Evolutionary conservation across 1,140 invertebrate genomes (phyloP).

Genomic region (Portunus trituberculatus): DNA sequence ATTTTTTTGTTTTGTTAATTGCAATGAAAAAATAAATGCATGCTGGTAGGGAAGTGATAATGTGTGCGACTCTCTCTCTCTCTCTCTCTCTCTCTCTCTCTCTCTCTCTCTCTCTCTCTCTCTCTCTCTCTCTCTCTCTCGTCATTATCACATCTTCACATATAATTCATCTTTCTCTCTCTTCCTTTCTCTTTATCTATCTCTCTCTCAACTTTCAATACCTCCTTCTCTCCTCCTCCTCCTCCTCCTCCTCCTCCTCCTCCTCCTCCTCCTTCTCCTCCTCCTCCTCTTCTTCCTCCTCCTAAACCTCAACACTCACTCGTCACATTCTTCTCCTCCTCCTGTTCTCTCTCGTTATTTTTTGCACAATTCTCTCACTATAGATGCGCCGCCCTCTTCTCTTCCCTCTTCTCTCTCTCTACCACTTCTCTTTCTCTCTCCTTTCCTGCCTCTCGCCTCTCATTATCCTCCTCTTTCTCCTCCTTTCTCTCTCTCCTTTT

Average conservation of each 20-base stretch:
- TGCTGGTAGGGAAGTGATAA: conserved; percentile 18
- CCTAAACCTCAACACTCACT: background rate
- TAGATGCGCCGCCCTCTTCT: background rate
- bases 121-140: conserved; percentile 20
- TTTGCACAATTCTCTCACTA: background rate
- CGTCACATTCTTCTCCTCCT: background rate
- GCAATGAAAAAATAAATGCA: background rate
- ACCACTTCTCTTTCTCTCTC: background rate
- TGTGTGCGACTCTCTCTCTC: background rate
- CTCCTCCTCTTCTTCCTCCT: background rate
- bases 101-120: conserved; percentile 20
- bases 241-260: background rate
- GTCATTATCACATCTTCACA: background rate
- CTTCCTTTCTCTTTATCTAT: background rate
- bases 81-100: conserved; percentile 20
- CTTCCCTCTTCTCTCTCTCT: conserved; percentile 8
- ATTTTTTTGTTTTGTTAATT: background rate
- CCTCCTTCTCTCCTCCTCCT: background rate
- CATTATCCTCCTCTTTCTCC: background rate
- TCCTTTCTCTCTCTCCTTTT: background rate
- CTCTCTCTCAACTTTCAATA: background rate
- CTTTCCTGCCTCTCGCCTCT: background rate
- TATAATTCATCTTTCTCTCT: background rate
- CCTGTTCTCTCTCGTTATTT: background rate
- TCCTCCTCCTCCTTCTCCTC: background rate